Base-by-base conservation (phyloP, 2,797 vertebrate species). In the Poecilia wingei region DNA sequence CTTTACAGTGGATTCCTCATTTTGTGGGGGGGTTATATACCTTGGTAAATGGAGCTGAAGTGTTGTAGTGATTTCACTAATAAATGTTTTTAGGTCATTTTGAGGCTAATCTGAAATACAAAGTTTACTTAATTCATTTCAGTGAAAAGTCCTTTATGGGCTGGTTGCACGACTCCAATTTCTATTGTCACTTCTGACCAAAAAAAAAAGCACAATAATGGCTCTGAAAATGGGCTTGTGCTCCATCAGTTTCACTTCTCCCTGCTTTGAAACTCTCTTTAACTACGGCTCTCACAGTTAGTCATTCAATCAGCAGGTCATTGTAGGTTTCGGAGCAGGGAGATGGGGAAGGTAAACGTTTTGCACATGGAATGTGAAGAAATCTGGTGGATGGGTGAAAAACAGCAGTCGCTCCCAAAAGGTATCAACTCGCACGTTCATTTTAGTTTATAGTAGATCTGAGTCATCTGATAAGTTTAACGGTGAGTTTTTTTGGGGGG, bases 121-220 rank as follows among this genome's bases (percentile, higher is more conserved):
- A 83, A 91, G 92, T 91, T 86, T 79, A 81, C 75, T 81, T 91
- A 89, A 88, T 92, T 93, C 90, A 91, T 89, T 90, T 92, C 85
- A 68, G 80, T 80, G 84, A 83, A 90, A 86, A 77, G 83, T 84
- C 84, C 87, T 91, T 91, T 72, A 59, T 75, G 78, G 84, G 84
- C 87, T 92, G 94, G 88, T 92, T 77, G 57, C 82, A 78, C 89
- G 77, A 83, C 90, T 93, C 85, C 91, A 92, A 92, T 94, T 93
- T 93, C 86, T 85, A 78, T 73, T 79, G 72, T 89, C 74, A 70
- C 82, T 88, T 53, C 66, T 57, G 79, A 84, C 85, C 82, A 91
- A 90, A 87, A 87, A 51, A 89, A 90, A 91, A 91, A 87, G 68
- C 41, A 16, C 68, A 70, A 92, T 88, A 92, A 92, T 91, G 87